Evolutionary conservation across 2,888 invertebrate genomes (phyloP), one percentile per base, ranked within the genome.

Genomic region (Therioaphis trifolii): DNA sequence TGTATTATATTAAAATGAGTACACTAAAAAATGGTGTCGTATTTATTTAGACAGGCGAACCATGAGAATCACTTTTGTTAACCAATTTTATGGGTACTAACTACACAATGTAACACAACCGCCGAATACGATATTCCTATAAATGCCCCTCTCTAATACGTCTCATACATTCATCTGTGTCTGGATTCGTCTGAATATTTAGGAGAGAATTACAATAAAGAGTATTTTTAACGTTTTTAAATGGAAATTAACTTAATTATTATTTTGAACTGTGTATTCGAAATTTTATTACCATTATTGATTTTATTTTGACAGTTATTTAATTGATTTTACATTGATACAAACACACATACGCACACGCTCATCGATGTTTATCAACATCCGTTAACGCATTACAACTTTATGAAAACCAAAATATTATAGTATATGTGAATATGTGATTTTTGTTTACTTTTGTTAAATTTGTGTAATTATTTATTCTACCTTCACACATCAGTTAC

Each of bases 101-200:
- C 58, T n/a, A 27, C 18, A 76, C 15, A 58, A 76, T 46, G n/a
- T 46, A 46, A 63, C 29, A 61, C 27, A 21, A 15, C 43, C 3
- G n/a, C 15, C 3, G 46, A 76, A 76, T 63, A 46, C 21, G 61
- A 76, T 76, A 63, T 58, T 24, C 21, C 14, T 4, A 27, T 75
- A 46, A 5, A 46, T 46, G 11, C 12, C 40, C 15, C 58, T 27
- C 24, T 49, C 24, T 75, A n/a, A 29, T 35, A 27, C 46, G n/a
- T n/a, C 46, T 12, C 29, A 21, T n/a, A 3, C n/a, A 61, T 61
- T 27, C n/a, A n/a, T 14, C 40, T 24, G 18, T 46, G n/a, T 3
- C 12, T 63, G 1, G 14, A 61, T 61, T 61, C 27, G 11, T 61
- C 43, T 7, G 43, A 61, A 61, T 27, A 76, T 9, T 7, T n/a